These are phyloP conservation scores for Cremastobaeus sp. DNA, from an alignment of 2,888 invertebrate species.

Conservation along the genomic window DNA sequence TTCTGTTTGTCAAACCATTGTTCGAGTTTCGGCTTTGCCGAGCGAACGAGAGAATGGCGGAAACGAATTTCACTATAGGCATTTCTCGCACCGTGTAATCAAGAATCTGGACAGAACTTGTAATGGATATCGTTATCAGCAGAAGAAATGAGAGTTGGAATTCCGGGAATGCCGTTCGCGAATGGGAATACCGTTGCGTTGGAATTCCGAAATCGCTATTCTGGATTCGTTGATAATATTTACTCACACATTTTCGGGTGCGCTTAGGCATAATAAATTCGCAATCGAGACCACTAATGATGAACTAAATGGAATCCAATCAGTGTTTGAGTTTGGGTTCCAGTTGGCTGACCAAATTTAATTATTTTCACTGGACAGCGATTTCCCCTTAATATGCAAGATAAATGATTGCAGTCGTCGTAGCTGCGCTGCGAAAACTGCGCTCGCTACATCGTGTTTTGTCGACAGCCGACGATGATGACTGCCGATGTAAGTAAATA, in stretches of 20 bases:
- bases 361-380: too few species aligned
- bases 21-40: not conserved
- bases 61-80: not conserved
- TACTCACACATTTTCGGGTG: constrained; percentile 30
- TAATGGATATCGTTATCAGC: constrained; percentile 58
- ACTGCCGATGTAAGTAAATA: constrained; percentile 52
- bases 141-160: constrained; percentile 49
- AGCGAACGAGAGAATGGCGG: not conserved
- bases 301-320: too few species aligned
- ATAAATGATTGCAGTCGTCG: too few species aligned
- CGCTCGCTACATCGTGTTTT: too few species aligned
- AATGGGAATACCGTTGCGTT: constrained; percentile 38
- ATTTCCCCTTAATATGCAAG: too few species aligned
- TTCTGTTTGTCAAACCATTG: not conserved
- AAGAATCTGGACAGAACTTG: constrained; percentile 44
- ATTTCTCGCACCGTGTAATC: constrained; percentile 37
- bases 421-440: too few species aligned
- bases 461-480: constrained; percentile 37
- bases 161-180: constrained; percentile 38
- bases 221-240: constrained; percentile 35
- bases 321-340: too few species aligned
- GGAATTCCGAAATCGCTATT: constrained; percentile 35
- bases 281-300: too few species aligned
- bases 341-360: too few species aligned
- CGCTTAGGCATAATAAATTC: constrained; percentile 19